Percentiles rank a stretch among this genome's conserved stretches.
These are phyloP conservation scores for Ispidina lecontei DNA, from an alignment of 2,797 vertebrate genomes.

Conservation along the genomic window DNA sequence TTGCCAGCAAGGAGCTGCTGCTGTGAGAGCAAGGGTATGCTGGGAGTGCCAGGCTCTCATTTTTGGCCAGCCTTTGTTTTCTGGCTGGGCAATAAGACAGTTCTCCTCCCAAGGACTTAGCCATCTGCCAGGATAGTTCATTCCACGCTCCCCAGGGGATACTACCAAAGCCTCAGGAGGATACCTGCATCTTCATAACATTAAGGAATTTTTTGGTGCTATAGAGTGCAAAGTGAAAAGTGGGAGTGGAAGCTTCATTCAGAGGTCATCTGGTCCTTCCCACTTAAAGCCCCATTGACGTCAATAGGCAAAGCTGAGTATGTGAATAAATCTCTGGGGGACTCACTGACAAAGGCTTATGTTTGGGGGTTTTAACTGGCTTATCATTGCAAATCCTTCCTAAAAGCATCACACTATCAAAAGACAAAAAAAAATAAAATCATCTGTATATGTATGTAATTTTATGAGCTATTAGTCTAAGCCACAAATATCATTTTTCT, in stretches of 20 bases:
- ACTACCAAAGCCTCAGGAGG: not conserved
- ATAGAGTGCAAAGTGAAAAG: not conserved
- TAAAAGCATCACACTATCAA: rapidly evolving
- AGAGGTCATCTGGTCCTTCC: not conserved
- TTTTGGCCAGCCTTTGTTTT: not conserved
- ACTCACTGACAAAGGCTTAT: not conserved
- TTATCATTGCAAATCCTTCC: not conserved
- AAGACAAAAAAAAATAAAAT: not conserved
- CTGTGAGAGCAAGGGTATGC: not conserved
- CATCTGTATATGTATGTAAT: not conserved
- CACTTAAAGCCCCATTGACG: not conserved
- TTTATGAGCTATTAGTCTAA: not conserved
- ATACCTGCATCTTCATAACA: not conserved
- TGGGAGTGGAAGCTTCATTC: not conserved
- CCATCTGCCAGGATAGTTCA: not conserved
- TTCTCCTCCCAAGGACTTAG: not conserved
- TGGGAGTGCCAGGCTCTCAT: not conserved
- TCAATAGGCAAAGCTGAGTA: not conserved
- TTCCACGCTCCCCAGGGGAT: not conserved
- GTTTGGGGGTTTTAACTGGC: not conserved
- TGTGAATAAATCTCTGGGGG: not conserved
- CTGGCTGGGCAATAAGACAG: not conserved
- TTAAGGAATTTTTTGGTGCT: not conserved
- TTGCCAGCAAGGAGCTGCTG: not conserved
- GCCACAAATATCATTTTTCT: not conserved